These are phyloP conservation scores for Coregonus ussuriensis DNA, from an alignment of 2,797 vertebrate species.

Conservation along the genomic window DNA sequence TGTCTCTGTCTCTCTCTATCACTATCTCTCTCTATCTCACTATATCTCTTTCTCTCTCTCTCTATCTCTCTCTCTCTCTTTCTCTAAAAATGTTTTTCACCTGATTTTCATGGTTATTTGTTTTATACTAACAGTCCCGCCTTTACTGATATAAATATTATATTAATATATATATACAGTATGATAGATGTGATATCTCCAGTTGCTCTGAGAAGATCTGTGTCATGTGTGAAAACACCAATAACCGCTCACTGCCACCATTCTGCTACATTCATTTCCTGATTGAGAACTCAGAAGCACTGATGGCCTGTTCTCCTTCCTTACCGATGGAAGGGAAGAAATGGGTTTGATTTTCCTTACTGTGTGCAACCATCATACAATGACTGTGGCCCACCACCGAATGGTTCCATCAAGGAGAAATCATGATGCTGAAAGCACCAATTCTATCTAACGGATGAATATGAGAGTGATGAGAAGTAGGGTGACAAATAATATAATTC, in stretches of 20 bases:
- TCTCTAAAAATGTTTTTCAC: neutral
- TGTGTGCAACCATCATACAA: conserved; percentile 44
- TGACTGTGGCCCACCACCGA: conserved; percentile 61
- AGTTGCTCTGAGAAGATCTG: conserved; percentile 31
- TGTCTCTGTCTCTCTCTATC: neutral
- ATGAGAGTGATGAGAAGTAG: conserved; percentile 54
- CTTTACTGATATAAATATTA: neutral
- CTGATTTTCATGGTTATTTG: neutral
- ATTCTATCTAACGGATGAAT: conserved; percentile 54
- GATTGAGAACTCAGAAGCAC: conserved; percentile 62
- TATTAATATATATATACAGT: neutral
- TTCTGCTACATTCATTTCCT: conserved; percentile 36
- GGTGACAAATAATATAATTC: conserved; percentile 52
- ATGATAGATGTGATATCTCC: neutral
- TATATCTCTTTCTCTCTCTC: conserved; percentile 34
- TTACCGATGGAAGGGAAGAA: conserved; percentile 60
- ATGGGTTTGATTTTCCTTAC: conserved; percentile 63
- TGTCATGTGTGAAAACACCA: conserved; percentile 46
- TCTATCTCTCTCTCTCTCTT: conserved; percentile 32
- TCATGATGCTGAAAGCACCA: conserved; percentile 59
- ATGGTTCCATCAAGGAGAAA: conserved; percentile 68
- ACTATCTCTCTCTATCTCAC: conserved; percentile 34
- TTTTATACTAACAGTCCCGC: neutral
- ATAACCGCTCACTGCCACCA: conserved; percentile 41
- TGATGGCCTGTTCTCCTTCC: conserved; percentile 2